phyloP scores from a whole-genome alignment of 2,888 invertebrate species.

The Eristalinus aeneus region DNA sequence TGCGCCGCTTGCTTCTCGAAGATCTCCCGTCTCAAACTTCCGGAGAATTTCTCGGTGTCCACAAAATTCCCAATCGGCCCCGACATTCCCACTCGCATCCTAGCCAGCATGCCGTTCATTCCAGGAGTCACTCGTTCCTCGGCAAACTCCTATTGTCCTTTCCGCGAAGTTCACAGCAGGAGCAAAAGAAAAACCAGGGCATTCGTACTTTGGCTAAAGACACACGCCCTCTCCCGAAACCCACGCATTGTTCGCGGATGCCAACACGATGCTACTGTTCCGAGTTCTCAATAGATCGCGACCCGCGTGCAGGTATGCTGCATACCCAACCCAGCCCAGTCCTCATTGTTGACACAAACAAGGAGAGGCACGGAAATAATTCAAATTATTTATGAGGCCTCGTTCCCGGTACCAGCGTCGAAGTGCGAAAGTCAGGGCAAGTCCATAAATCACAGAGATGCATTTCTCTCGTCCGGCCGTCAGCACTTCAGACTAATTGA shows the following conservation, averaged over 20 bases:
- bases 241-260: not conserved
- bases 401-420: constrained; percentile 8
- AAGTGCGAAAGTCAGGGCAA: constrained; percentile 48
- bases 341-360: not conserved
- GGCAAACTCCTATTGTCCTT: not conserved
- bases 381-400: constrained; percentile 25
- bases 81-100: not conserved
- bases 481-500: constrained; percentile 49
- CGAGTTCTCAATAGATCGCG: not conserved
- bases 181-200: not conserved
- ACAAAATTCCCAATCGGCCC: not conserved
- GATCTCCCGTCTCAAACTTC: no score
- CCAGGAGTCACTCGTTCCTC: not conserved
- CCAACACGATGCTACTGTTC: not conserved
- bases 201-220: not conserved
- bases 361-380: not conserved
- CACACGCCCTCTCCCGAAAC: not conserved
- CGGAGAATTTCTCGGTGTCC: no score
- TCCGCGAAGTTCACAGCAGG: not conserved
- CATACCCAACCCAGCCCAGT: not conserved
- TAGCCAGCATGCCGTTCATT: not conserved
- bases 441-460: constrained; percentile 48
- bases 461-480: constrained; percentile 26
- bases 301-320: not conserved
- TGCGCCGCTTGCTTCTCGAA: no score